These are phyloP conservation scores for Acanthopleura granulata DNA, from an alignment of 2,888 invertebrate genomes.

Conservation along the genomic window DNA sequence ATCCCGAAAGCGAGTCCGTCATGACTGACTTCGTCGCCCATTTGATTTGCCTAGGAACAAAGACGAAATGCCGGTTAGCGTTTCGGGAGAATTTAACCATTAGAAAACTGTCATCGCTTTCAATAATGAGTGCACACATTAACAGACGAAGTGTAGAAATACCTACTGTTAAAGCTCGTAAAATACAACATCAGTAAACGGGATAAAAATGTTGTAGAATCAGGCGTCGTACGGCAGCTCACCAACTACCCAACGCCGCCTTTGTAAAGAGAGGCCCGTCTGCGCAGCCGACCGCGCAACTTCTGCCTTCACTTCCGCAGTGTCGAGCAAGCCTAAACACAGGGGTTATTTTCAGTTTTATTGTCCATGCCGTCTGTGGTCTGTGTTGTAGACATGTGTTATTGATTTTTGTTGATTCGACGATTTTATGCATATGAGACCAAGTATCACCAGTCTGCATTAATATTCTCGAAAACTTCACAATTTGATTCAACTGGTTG, in stretches of 20 bases:
- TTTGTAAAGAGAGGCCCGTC: constrained; percentile 12
- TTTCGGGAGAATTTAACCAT: no score
- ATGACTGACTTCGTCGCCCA: not conserved
- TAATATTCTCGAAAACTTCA: no score
- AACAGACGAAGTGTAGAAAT: not conserved
- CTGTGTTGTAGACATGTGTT: no score
- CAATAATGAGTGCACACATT: not conserved
- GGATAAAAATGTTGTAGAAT: constrained; percentile 4
- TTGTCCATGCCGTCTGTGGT: no score
- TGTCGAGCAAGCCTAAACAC: not conserved
- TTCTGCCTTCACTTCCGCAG: not conserved
- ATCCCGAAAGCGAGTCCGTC: no score
- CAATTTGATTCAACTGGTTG: no score
- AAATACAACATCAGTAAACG: constrained; percentile 11
- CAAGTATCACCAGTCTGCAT: no score
- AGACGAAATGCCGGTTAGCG: not conserved
- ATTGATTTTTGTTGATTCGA: no score
- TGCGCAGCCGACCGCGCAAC: constrained; percentile 15
- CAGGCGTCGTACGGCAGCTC: not conserved
- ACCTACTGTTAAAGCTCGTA: not conserved
- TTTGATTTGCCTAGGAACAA: constrained; percentile 3
- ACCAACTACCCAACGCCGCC: not conserved
- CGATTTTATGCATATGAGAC: no score
- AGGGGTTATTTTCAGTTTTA: no score
- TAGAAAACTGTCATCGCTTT: not conserved